Evolutionary conservation across 92 coral and sea anemone species (phyloP).

Genomic region (Epizoanthus fatuus): DNA sequence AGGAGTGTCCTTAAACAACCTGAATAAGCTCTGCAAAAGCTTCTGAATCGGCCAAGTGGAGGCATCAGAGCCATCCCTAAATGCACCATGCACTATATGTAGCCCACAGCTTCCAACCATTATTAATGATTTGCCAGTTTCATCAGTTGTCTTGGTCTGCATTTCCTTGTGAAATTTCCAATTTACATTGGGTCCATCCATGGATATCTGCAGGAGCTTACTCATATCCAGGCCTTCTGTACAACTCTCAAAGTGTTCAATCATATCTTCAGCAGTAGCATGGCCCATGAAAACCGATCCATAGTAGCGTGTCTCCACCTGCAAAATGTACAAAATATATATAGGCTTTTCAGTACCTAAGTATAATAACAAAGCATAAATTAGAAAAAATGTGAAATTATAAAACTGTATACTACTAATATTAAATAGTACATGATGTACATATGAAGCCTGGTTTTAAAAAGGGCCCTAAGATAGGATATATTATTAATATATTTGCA

Average conservation of each 20-base stretch:
- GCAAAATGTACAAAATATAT: slow-evolving; percentile 3
- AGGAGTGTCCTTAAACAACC: slow-evolving; percentile 46
- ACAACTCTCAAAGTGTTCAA: slow-evolving; percentile 43
- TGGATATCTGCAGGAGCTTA: slow-evolving; percentile 55
- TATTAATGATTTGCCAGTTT: slow-evolving; percentile 54
- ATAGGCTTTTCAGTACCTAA: not conserved
- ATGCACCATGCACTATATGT: slow-evolving; percentile 37
- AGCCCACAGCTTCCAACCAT: slow-evolving; percentile 56
- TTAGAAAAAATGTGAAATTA: not conserved
- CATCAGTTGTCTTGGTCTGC: slow-evolving; percentile 43
- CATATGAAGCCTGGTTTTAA: too few relatives aligned
- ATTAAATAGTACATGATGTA: too few relatives aligned
- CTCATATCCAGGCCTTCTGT: slow-evolving; percentile 48
- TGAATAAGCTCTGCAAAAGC: slow-evolving; percentile 48
- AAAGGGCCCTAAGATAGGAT: too few relatives aligned
- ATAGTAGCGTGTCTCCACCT: slow-evolving; percentile 54
- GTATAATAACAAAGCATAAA: slow-evolving; percentile 3
- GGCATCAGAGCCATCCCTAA: slow-evolving; percentile 37
- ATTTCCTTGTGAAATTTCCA: slow-evolving; percentile 58
- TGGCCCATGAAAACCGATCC: slow-evolving; percentile 49
- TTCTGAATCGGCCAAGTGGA: slow-evolving; percentile 43
- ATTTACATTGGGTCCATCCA: slow-evolving; percentile 51
- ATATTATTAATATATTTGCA: too few relatives aligned
- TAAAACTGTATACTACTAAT: too few relatives aligned
- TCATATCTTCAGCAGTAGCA: slow-evolving; percentile 60